Evolutionary conservation across 2,888 invertebrate genomes (phyloP).

Genomic region (Drosophila macrothrix): DNA sequence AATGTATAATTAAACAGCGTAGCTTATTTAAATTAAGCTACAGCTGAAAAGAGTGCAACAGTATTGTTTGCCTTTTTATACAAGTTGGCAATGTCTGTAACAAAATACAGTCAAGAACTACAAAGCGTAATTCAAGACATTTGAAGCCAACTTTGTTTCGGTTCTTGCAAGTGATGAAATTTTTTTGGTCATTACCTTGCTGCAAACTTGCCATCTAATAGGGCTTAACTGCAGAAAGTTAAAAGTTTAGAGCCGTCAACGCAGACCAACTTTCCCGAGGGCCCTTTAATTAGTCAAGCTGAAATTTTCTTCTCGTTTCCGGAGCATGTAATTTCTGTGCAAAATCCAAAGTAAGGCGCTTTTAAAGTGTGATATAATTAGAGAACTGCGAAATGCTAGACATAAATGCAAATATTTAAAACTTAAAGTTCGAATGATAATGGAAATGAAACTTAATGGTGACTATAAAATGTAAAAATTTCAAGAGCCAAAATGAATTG

Average conservation of each 20-base stretch:
- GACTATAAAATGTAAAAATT: neutral
- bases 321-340: neutral
- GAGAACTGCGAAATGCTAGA: neutral
- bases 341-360: neutral
- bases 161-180: conserved; percentile 14
- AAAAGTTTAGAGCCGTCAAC: conserved; percentile 29
- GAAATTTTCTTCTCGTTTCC: neutral
- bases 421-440: neutral
- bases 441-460: neutral
- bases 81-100: conserved; percentile 9
- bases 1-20: conserved; percentile 34
- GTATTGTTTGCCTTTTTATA: neutral
- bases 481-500: neutral
- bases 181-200: conserved; percentile 32
- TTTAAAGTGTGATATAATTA: neutral
- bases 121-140: conserved; percentile 20
- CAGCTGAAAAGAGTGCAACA: conserved; percentile 12
- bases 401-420: neutral
- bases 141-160: conserved; percentile 44
- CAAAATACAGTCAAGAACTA: conserved; percentile 7
- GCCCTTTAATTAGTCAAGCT: conserved; percentile 24
- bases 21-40: conserved; percentile 50
- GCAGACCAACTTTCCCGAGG: conserved; percentile 27
- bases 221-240: conserved; percentile 54
- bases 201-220: conserved; percentile 50